Base-by-base conservation (phyloP, 2,797 vertebrate genomes). In the Stomatorhinus walkeri region DNA sequence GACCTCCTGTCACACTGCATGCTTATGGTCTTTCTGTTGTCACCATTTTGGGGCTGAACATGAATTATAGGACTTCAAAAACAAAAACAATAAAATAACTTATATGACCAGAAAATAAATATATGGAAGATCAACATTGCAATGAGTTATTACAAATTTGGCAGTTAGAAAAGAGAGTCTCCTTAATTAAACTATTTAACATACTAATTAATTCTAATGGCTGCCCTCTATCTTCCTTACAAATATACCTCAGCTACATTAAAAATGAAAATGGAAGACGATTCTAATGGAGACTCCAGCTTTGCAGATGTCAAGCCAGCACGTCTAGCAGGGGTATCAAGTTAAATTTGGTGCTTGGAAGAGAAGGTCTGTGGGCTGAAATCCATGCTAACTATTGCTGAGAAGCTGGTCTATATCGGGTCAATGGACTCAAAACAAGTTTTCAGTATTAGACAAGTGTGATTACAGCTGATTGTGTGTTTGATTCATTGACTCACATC, bases 101-200 rank as follows among this genome's bases (percentile, higher is more conserved):
- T n/a, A 12, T 46, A 46, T 84, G 22, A 51, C 51, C 14, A 51
- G 9, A 85, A 85, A 48, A 85, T 48, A 85, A 85, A 51, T 48
- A 85, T 24, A 51, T 51, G 48, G n/a, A 24, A 48, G 1, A 28
- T 51, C 22, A 24, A 24, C 81, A 85, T 3, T 49, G n/a, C 40
- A 83, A 48, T 24, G 9, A 46, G 1, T 49, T 24, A 24, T 48
- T 48, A 24, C 6, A 28, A 85, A 85, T 16, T 84, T 3, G 49
- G 3, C 19, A 84, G 19, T 22, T 84, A n/a, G 16, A 9, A 49
- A 83, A 54, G 52, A 84, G 22, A 64, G 81, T 48, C n/a, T 9
- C 81, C n/a, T 84, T 84, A 48, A 48, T 83, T 48, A 84, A 49
- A 49, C n/a, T 10, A n/a, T 84, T 84, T 49, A 84, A 49, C 81